Base-by-base conservation (phyloP, 2,888 invertebrate genomes). In the Choristoneura rosaceana region DNA sequence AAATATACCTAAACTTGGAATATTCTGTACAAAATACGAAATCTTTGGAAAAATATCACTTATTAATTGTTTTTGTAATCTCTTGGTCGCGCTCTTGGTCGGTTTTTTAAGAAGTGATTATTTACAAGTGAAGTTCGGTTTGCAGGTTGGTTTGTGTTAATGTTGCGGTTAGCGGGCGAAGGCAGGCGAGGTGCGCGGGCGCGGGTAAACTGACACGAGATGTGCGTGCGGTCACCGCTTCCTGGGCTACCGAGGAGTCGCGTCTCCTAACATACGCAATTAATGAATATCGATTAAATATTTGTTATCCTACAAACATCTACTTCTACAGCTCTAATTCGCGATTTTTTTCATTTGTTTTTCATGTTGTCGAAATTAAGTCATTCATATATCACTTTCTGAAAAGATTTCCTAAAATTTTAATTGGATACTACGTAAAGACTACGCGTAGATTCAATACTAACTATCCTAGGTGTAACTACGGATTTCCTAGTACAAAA, bases 161-260 rank as follows among this genome's bases (percentile, higher is more conserved):
- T 68, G 62, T 59, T 63, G 68, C 47, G 71, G 71, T 63, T 58
- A 64, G 86, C 85, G 85, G 84, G 87, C 86, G 80, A 90, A 81
- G 86, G 76, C 84, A 86, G 47, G 85, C 84, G 84, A 82, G 83
- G 81, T 80, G 81, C 80, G 84, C 86, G 81, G 86, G 86, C 85
- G 85, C 84, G 83, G 79, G 83, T 85, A 86, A 89, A 83, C 82
- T 76, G 85, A 90, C 83, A 84, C 84, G 82, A 80, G 81, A 78
- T 76, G 78, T 90, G 91, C 83, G 91, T 90, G 90, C 78, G 77
- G 80, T 77, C 76, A 76, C 75, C 50, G 74, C 73, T 73, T 73
- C 69, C 62, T 64, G 52, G 9, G 64, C 64, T 62, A 68, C 71
- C 62, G 59, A 43, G 7, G 59, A 43, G 7, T 14, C 45, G 41